Evolutionary conservation across 2,888 invertebrate genomes (phyloP).

Genomic region (Thera obeliscata): DNA sequence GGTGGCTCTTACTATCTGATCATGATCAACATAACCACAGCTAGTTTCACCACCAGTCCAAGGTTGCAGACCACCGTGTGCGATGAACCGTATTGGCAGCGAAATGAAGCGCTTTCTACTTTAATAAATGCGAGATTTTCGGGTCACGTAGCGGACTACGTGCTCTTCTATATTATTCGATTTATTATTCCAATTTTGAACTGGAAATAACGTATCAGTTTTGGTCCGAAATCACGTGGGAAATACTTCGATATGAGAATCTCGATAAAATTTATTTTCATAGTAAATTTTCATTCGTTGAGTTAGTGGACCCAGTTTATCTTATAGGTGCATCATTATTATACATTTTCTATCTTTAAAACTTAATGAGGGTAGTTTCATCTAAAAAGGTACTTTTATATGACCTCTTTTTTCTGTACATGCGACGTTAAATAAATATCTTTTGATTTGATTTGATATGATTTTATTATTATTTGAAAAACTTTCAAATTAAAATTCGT

Average conservation of each 20-base stretch:
- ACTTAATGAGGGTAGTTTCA: no score
- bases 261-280: background rate
- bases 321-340: background rate
- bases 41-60: conserved; percentile 14
- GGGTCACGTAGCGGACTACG: conserved; percentile 40
- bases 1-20: background rate
- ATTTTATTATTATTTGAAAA: no score
- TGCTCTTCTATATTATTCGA: conserved; percentile 22
- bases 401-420: no score
- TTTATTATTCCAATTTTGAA: conserved; percentile 4
- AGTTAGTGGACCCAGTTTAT: background rate
- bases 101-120: conserved; percentile 48
- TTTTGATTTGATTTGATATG: no score
- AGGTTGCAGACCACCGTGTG: conserved; percentile 17
- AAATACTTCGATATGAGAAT: background rate
- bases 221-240: background rate
- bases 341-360: background rate
- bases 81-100: conserved; percentile 47
- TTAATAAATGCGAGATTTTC: conserved; percentile 33
- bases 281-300: background rate
- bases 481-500: no score
- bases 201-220: background rate
- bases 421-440: no score
- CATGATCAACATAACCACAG: conserved; percentile 8
- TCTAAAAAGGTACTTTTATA: no score